Evolutionary conservation across 2,888 invertebrate species (phyloP).

Genomic region (Colostygia pectinataria): DNA sequence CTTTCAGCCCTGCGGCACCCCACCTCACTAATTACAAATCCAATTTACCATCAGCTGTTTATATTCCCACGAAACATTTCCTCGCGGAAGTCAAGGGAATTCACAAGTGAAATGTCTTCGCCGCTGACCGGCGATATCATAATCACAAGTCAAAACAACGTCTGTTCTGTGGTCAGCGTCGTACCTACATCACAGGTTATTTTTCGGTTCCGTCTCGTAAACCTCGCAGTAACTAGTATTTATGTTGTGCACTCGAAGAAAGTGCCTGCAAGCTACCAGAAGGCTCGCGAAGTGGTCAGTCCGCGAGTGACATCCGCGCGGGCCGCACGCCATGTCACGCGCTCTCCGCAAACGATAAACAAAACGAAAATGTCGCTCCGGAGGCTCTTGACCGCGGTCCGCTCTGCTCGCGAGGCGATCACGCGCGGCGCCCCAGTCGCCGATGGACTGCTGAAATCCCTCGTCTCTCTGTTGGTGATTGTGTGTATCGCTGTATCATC

Average conservation of each 20-base stretch:
- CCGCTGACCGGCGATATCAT: conserved; percentile 53
- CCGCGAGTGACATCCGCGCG: conserved; percentile 50
- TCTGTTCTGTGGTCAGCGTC: background rate
- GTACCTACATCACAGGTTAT: too few relatives aligned
- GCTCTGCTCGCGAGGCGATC: conserved; percentile 67
- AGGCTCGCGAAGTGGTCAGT: conserved; percentile 42
- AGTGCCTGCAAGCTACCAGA: conserved; percentile 36
- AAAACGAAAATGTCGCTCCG: conserved; percentile 62
- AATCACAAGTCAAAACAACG: conserved; percentile 48
- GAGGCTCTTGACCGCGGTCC: conserved; percentile 67
- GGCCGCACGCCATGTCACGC: conserved; percentile 53
- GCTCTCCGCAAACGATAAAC: conserved; percentile 24
- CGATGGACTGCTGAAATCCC: conserved; percentile 67
- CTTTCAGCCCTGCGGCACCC: background rate
- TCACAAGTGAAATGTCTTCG: conserved; percentile 45
- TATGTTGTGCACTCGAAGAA: conserved; percentile 27
- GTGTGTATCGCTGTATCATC: conserved; percentile 74
- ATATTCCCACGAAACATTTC: conserved; percentile 20
- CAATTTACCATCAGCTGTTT: conserved; percentile 2
- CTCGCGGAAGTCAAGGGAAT: conserved; percentile 5
- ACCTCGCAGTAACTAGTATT: background rate
- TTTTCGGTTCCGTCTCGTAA: too few relatives aligned
- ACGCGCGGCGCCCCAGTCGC: conserved; percentile 68
- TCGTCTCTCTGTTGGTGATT: conserved; percentile 68
- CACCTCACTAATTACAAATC: conserved; percentile 8